phyloP scores from a whole-genome alignment of 2,888 invertebrate species.

The Morinoia aosen region DNA sequence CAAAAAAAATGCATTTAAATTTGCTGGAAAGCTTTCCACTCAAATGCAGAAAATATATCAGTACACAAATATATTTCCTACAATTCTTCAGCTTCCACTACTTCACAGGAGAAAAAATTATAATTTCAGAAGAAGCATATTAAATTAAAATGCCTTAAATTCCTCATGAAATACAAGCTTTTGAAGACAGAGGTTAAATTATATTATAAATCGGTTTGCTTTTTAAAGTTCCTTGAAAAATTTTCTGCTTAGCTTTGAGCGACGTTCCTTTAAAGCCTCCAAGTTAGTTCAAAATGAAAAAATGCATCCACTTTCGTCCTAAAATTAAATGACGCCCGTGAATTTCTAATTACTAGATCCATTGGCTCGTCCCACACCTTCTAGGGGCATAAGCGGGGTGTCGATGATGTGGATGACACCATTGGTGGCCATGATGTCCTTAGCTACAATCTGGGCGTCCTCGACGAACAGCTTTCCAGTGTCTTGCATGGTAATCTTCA shows the following conservation, averaged over 20 bases:
- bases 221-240: not conserved
- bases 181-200: not conserved
- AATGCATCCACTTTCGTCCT: not conserved
- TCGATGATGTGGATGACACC: slow-evolving; percentile 83
- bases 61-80: not conserved
- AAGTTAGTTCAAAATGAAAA: not conserved
- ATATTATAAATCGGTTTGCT: not conserved
- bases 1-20: slow-evolving; percentile 17
- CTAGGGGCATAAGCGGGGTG: slow-evolving; percentile 78
- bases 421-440: slow-evolving; percentile 79
- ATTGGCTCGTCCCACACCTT: slow-evolving; percentile 54
- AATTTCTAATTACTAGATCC: not conserved
- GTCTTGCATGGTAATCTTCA: slow-evolving; percentile 74
- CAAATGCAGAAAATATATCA: not conserved
- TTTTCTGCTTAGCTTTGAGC: not conserved
- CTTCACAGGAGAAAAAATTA: not conserved
- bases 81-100: not conserved
- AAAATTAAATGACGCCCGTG: not conserved
- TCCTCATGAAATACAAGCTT: not conserved
- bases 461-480: slow-evolving; percentile 76
- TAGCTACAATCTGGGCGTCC: slow-evolving; percentile 75
- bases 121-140: not conserved
- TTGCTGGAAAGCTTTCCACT: slow-evolving; percentile 61
- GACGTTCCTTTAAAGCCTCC: not conserved
- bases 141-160: not conserved